Conservation (phyloP, 2,888 invertebrate genomes). For the Coelinius sp. region DNA sequence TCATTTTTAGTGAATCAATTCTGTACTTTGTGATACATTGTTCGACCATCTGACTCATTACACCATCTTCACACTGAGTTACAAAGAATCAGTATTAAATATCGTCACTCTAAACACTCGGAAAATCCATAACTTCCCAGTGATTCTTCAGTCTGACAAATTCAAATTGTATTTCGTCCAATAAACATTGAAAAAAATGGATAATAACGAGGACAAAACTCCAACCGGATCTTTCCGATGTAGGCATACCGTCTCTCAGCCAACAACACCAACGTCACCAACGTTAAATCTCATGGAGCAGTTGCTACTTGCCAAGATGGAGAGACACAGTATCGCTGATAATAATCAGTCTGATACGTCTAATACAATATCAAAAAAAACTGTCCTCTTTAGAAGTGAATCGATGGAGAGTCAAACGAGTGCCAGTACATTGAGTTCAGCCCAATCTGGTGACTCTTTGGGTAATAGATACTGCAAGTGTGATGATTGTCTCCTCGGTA, state of each 20-base stretch:
- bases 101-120: too few species aligned
- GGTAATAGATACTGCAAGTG: constrained; percentile 83
- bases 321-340: constrained; percentile 73
- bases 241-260: constrained; percentile 64
- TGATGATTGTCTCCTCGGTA: constrained; percentile 87
- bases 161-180: background rate
- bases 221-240: constrained; percentile 50
- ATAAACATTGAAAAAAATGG: background rate
- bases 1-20: background rate
- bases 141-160: background rate
- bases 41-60: background rate
- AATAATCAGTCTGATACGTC: constrained; percentile 50
- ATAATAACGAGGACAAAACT: constrained; percentile 30
- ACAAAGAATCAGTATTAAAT: background rate
- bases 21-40: background rate
- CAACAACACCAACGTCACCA: constrained; percentile 73
- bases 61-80: background rate
- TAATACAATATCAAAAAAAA: constrained; percentile 49
- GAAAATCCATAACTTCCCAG: background rate
- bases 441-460: constrained; percentile 78
- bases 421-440: constrained; percentile 76
- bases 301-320: constrained; percentile 86
- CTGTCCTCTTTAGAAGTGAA: constrained; percentile 78
- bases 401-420: constrained; percentile 79
- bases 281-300: constrained; percentile 80